Percentiles rank a stretch among this genome's conserved stretches.
Evolutionary conservation across 2,113 vertebrate genomes (phyloP).

Genomic region (Anolis carolinensis): DNA sequence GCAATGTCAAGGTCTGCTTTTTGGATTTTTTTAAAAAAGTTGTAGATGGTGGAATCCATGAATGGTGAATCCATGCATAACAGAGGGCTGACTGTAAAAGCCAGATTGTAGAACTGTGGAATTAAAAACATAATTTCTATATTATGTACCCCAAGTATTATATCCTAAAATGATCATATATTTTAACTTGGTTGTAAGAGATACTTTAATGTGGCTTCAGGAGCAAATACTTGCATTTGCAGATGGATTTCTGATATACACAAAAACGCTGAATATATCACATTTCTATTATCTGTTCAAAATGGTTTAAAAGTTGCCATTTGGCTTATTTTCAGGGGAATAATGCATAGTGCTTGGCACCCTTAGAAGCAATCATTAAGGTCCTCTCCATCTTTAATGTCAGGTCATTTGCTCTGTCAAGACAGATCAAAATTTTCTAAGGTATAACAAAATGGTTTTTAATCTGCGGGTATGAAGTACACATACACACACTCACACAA

Average conservation of each 20-base stretch:
- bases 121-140: too few relatives aligned
- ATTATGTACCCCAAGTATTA: too few relatives aligned
- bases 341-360: not conserved
- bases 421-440: not conserved
- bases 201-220: too few relatives aligned
- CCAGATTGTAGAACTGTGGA: not conserved
- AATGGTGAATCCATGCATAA: too few relatives aligned
- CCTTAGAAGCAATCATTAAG: not conserved
- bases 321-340: not conserved
- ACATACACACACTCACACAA: not conserved
- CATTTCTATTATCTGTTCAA: not conserved
- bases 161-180: too few relatives aligned
- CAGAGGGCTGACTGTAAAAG: not conserved
- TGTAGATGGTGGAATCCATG: too few relatives aligned
- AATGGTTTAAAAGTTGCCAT: not conserved
- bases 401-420: not conserved
- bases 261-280: not conserved
- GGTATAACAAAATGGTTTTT: not conserved
- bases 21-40: too few relatives aligned
- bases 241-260: not conserved
- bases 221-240: not conserved
- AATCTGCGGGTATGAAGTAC: not conserved
- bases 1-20: too few relatives aligned
- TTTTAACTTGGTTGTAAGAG: too few relatives aligned
- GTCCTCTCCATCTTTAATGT: not conserved